Percentiles rank a stretch among this genome's conserved stretches.
Evolutionary conservation across 2,113 vertebrate species (phyloP).

Genomic region (Calidris pugnax): DNA sequence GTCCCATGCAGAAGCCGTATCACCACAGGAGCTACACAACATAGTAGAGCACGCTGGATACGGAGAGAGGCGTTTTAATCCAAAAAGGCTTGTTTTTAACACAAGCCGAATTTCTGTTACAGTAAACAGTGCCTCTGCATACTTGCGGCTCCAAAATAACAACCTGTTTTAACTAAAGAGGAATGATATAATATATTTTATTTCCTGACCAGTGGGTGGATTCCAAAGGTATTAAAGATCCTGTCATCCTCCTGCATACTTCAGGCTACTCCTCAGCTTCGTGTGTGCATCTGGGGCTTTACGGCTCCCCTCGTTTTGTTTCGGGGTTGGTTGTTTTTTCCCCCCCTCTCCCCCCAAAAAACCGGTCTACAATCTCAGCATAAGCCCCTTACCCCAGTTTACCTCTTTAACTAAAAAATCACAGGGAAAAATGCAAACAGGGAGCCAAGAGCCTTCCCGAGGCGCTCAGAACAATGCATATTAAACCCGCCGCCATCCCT

Average conservation of each 20-base stretch:
- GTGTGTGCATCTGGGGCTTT: background rate
- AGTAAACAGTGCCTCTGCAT: background rate
- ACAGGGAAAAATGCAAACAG: background rate
- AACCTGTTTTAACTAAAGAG: background rate
- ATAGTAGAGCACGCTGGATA: background rate
- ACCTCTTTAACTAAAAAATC: background rate
- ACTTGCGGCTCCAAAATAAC: background rate
- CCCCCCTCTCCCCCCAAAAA: too few species aligned
- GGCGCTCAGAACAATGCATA: background rate
- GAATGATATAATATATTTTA: background rate
- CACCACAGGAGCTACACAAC: background rate
- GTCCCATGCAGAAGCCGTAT: background rate
- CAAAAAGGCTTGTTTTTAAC: background rate
- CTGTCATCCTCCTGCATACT: background rate
- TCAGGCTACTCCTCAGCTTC: background rate
- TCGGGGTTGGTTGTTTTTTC: background rate
- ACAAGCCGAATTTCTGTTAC: background rate
- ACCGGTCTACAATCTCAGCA: accelerated
- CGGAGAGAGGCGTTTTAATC: accelerated
- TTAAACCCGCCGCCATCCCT: slow-evolving; percentile 8
- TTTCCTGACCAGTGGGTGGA: background rate
- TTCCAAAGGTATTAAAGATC: background rate
- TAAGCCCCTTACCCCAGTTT: background rate
- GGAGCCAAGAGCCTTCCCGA: background rate
- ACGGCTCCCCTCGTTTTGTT: background rate